These are phyloP conservation scores for Gadus macrocephalus DNA, from an alignment of 2,113 vertebrate species.

Conservation along the genomic window DNA sequence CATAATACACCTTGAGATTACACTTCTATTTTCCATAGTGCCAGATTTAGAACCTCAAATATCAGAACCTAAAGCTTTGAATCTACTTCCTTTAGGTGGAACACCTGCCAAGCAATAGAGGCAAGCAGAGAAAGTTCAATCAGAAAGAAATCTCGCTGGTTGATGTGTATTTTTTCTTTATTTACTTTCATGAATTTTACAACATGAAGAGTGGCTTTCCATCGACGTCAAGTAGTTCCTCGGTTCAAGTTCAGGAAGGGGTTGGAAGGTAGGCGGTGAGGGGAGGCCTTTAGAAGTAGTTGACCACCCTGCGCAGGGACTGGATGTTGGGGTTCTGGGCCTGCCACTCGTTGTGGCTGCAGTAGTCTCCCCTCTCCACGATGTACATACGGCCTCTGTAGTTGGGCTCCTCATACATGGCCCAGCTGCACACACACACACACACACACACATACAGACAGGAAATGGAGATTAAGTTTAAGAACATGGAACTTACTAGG, in stretches of 20 bases:
- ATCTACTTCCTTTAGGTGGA: background rate
- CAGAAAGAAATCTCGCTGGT: background rate
- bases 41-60: too few species aligned
- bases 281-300: conserved; percentile 80
- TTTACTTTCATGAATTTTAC: conserved; percentile 51
- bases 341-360: conserved; percentile 81
- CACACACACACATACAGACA: background rate
- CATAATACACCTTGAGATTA: too few species aligned
- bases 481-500: too few species aligned
- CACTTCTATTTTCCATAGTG: too few species aligned
- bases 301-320: conserved; percentile 85
- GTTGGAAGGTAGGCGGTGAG: background rate
- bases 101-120: background rate
- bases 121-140: background rate
- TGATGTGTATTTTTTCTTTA: conserved; percentile 38
- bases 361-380: conserved; percentile 85
- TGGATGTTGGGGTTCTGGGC: conserved; percentile 82
- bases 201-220: conserved; percentile 23
- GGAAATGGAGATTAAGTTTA: too few species aligned
- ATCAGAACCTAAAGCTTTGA: too few species aligned
- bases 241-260: too few species aligned
- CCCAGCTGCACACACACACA: conserved; percentile 74
- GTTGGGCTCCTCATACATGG: conserved; percentile 92
- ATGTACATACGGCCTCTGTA: conserved; percentile 89
- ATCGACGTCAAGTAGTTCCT: background rate